Evolutionary conservation across 2,797 vertebrate species (phyloP).

Genomic region (Peromyscus aztecus): DNA sequence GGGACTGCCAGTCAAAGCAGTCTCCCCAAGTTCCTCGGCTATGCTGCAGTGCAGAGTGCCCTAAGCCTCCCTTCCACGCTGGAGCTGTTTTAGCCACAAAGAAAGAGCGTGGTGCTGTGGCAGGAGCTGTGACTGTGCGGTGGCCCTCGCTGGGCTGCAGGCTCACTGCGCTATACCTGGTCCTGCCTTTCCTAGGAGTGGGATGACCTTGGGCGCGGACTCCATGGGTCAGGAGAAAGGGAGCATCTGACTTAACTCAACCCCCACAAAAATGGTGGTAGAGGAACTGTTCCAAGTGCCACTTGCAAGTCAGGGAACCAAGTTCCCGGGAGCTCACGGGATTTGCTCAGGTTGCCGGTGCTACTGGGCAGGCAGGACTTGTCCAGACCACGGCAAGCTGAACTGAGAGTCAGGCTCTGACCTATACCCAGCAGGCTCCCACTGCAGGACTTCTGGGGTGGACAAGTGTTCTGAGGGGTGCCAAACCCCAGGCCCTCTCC

Average conservation of each 20-base stretch:
- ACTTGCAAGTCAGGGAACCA: not conserved
- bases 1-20: conserved; percentile 54
- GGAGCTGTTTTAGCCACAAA: not conserved
- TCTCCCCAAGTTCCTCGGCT: not conserved
- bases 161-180: not conserved
- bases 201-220: not conserved
- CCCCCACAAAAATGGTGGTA: not conserved
- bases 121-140: no score
- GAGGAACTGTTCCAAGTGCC: fast-evolving
- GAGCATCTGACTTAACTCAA: not conserved
- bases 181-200: not conserved
- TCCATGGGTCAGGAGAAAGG: not conserved
- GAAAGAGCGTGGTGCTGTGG: not conserved
- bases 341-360: not conserved
- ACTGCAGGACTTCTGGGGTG: not conserved
- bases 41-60: not conserved
- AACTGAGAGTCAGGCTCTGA: not conserved
- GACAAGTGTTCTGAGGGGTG: not conserved
- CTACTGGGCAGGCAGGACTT: no score
- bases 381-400: not conserved
- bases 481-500: not conserved
- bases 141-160: not conserved
- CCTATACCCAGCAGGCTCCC: fast-evolving
- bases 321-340: not conserved
- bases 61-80: not conserved